phyloP scores from a whole-genome alignment of 2,888 invertebrate species.

The Phorcus lineatus region DNA sequence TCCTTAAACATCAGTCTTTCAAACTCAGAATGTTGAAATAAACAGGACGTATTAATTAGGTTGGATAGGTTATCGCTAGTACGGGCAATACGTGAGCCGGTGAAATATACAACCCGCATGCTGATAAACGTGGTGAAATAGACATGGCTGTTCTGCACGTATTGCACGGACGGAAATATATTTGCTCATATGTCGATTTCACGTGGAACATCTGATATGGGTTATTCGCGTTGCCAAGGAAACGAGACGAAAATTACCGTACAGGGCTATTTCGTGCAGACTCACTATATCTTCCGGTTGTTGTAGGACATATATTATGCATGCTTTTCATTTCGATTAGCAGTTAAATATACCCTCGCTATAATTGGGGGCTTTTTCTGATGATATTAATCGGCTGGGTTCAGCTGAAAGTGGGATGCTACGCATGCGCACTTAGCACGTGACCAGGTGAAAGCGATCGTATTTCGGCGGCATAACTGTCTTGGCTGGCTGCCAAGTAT shows the following conservation, averaged over 20 bases:
- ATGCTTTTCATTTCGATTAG: too few species aligned
- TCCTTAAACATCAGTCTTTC: too few species aligned
- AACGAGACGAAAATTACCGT: background rate
- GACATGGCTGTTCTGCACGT: background rate
- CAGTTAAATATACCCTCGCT: too few species aligned
- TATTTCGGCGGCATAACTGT: conserved; percentile 6
- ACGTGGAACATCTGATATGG: conserved; percentile 20
- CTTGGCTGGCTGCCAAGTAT: conserved; percentile 11
- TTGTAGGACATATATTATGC: too few species aligned
- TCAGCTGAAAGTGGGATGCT: conserved; percentile 6
- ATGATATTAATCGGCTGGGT: background rate
- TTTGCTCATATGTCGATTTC: conserved; percentile 22
- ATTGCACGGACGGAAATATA: conserved; percentile 12
- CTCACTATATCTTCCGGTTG: background rate
- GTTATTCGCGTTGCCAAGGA: conserved; percentile 17
- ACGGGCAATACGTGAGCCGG: too few species aligned
- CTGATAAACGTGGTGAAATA: conserved; percentile 4
- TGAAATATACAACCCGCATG: background rate
- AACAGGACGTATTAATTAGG: too few species aligned
- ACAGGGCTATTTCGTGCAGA: background rate
- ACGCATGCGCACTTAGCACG: conserved; percentile 15
- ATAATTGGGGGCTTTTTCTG: too few species aligned
- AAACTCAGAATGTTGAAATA: too few species aligned
- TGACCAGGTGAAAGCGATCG: conserved; percentile 23
- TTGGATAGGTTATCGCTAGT: too few species aligned